These are phyloP conservation scores for Ursus arctos DNA, from an alignment of 2,113 vertebrate genomes.

Conservation along the genomic window DNA sequence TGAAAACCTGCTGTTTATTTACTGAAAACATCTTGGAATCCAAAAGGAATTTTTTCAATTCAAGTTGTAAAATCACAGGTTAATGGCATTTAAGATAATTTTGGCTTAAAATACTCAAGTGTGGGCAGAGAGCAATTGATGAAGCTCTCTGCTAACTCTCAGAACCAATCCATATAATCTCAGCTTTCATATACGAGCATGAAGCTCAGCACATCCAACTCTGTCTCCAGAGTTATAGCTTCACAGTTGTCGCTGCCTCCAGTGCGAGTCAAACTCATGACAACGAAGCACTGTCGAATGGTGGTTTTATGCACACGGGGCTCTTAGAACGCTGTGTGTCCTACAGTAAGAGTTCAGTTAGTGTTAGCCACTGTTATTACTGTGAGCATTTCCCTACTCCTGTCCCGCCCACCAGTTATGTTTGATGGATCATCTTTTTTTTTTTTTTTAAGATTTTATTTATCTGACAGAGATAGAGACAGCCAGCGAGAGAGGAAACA, in stretches of 20 bases:
- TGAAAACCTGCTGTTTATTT: slow-evolving; percentile 43
- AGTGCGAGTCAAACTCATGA: background rate
- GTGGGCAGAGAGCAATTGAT: slow-evolving; percentile 36
- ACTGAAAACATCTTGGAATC: slow-evolving; percentile 18
- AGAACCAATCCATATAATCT: slow-evolving; percentile 38
- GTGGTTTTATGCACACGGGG: background rate
- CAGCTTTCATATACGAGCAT: background rate
- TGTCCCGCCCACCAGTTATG: background rate
- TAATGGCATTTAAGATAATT: slow-evolving; percentile 67
- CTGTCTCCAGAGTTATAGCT: background rate
- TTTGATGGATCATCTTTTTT: background rate
- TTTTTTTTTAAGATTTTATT: background rate
- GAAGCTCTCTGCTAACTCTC: slow-evolving; percentile 44
- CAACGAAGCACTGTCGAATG: background rate
- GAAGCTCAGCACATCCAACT: background rate
- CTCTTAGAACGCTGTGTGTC: background rate
- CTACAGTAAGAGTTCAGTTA: background rate
- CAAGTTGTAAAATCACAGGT: slow-evolving; percentile 52
- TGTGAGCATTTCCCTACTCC: background rate
- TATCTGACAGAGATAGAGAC: too few relatives aligned
- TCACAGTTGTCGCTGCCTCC: background rate
- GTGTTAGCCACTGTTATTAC: background rate
- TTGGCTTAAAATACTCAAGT: slow-evolving; percentile 37
- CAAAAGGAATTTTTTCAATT: slow-evolving; percentile 21
- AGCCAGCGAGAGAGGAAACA: too few relatives aligned